Evolutionary conservation across 2,113 vertebrate species (phyloP), one percentile per base, ranked within the genome.

Genomic region (Etia nguti): DNA sequence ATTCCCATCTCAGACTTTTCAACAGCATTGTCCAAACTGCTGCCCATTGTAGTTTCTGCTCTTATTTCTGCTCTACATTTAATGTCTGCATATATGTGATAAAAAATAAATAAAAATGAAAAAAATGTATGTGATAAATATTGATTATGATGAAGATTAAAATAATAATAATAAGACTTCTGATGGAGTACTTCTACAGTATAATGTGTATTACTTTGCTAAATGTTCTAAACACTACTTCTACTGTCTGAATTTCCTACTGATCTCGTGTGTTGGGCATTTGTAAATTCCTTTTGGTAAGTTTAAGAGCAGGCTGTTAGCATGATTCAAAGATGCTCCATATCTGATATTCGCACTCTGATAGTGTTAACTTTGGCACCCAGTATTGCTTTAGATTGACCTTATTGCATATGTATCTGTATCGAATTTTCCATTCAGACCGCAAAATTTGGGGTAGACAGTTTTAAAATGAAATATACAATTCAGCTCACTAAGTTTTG

Each of bases 291-390:
- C 60, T 41, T 34, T 85, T 79, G 62, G 36, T 46, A 75, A 88
- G 77, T 90, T 90, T 87, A 92, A 88, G 89, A 83, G 6, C 68
- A 73, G 77, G 77, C 38, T 62, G 46, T 52, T 52, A 20, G 26
- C 73, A 1, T 0, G 50, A 81, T 13, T 90, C 60, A 83, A 34
- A 85, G 86, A 91, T 80, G 81, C 80, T n/a, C 48, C 57, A 31
- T 82, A 46, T 55, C 48, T 86, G 41, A 18, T 43, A 15, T 60
- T 50, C 80, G 22, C 65, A 81, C 34, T 62, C 84, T 50, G 70
- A 5, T 65, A 43, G 31, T 6, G 24, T 55, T 46, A 57, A 34
- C 24, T 84, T 57, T 55, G 26, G 50, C 75, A 55, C 24, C 60
- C 31, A 13, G 29, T 36, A 1, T 22, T 50, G 31, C 34, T 62